These are phyloP conservation scores for Metallyticus violacea DNA, from an alignment of 2,888 invertebrate species.

Conservation along the genomic window DNA sequence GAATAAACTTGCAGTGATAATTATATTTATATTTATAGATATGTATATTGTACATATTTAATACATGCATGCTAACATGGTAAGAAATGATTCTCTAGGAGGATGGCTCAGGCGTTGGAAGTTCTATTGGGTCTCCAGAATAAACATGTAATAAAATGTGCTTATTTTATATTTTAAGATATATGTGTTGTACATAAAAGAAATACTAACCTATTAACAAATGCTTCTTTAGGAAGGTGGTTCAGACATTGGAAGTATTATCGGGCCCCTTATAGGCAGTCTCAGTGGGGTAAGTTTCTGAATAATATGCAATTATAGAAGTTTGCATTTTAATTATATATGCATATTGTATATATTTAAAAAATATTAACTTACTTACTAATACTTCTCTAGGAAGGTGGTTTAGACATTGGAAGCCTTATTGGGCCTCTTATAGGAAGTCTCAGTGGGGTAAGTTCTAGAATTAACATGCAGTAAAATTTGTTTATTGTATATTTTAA, in stretches of 20 bases:
- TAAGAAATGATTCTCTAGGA: background rate
- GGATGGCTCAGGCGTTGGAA: background rate
- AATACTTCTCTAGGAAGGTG: background rate
- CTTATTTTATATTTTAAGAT: background rate
- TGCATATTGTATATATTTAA: background rate
- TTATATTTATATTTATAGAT: background rate
- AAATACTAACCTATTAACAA: background rate
- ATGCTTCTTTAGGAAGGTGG: background rate
- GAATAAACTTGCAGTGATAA: background rate
- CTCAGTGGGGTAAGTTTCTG: background rate
- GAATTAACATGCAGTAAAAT: background rate
- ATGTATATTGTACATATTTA: background rate
- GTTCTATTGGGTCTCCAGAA: background rate
- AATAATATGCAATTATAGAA: background rate
- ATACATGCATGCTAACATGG: too few relatives aligned
- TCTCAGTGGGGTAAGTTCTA: conserved; percentile 24
- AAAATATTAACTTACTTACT: background rate
- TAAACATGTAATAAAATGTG: background rate
- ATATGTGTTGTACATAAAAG: too few relatives aligned
- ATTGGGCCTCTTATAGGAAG: conserved; percentile 11
- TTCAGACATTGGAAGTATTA: background rate
- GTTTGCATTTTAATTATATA: background rate
- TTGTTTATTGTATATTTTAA: background rate
- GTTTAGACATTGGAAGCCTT: background rate
- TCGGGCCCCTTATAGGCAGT: background rate